These are phyloP conservation scores for Sericinus montela DNA, from an alignment of 2,888 invertebrate genomes.

Conservation along the genomic window DNA sequence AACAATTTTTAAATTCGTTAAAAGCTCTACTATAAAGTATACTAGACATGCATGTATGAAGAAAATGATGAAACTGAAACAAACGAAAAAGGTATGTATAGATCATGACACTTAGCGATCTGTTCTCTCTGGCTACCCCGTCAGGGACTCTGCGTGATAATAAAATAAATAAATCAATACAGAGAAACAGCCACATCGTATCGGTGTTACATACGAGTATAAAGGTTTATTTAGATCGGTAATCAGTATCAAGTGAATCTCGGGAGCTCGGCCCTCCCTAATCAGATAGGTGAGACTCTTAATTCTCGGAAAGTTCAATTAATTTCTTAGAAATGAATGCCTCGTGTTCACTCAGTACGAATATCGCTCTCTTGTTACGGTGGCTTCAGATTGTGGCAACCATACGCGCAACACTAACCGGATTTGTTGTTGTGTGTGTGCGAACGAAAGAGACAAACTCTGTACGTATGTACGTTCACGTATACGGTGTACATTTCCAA, in stretches of 20 bases:
- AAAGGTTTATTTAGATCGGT: slow-evolving; percentile 22
- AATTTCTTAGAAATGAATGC: slow-evolving; percentile 61
- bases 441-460: slow-evolving; percentile 28
- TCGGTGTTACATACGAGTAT: too few species aligned
- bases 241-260: slow-evolving; percentile 25
- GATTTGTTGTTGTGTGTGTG: slow-evolving; percentile 42
- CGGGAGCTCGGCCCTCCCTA: slow-evolving; percentile 31
- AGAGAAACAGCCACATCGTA: slow-evolving; percentile 38
- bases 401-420: slow-evolving; percentile 44
- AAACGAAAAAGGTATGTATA: too few species aligned
- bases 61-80: too few species aligned
- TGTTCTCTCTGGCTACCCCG: too few species aligned
- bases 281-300: slow-evolving; percentile 56
- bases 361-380: slow-evolving; percentile 48
- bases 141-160: too few species aligned
- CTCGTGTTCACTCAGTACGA: slow-evolving; percentile 45
- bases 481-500: slow-evolving; percentile 26
- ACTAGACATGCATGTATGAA: too few species aligned
- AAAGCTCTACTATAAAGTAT: too few species aligned
- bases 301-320: slow-evolving; percentile 63
- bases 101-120: too few species aligned
- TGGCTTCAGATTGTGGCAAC: slow-evolving; percentile 48
- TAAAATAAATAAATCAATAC: slow-evolving; percentile 24
- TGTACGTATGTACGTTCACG: slow-evolving; percentile 30
- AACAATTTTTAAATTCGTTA: too few species aligned